Evolutionary conservation across 2,797 vertebrate species (phyloP).

Genomic region (Malurus leucopterus): DNA sequence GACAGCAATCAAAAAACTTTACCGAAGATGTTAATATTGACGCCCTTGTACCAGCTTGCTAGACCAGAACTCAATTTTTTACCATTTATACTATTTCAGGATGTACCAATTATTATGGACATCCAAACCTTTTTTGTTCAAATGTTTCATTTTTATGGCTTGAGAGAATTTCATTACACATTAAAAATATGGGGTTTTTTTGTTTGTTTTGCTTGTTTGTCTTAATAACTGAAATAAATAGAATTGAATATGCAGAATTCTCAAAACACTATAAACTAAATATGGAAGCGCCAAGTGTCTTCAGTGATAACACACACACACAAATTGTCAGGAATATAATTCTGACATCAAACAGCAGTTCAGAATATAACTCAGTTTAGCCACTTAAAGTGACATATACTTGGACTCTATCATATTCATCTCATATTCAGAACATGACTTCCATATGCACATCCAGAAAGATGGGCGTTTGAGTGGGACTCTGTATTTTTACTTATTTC

Average conservation of each 20-base stretch:
- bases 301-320: not conserved
- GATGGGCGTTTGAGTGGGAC: not conserved
- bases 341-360: not conserved
- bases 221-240: not conserved
- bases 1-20: not conserved
- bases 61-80: not conserved
- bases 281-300: not conserved
- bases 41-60: not conserved
- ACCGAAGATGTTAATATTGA: not conserved
- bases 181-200: not conserved
- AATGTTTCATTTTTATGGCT: not conserved
- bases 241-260: not conserved
- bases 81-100: not conserved
- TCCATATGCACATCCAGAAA: not conserved
- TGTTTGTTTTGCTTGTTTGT: not conserved
- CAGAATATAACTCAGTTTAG: not conserved
- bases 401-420: not conserved
- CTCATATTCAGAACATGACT: not conserved
- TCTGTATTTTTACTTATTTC: not conserved
- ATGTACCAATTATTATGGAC: not conserved
- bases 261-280: constrained; percentile 29
- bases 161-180: not conserved
- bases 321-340: not conserved
- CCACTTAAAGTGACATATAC: not conserved
- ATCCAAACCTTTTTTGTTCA: not conserved